These are phyloP conservation scores for Anser cygnoides DNA, from an alignment of 2,113 vertebrate genomes.

Conservation along the genomic window DNA sequence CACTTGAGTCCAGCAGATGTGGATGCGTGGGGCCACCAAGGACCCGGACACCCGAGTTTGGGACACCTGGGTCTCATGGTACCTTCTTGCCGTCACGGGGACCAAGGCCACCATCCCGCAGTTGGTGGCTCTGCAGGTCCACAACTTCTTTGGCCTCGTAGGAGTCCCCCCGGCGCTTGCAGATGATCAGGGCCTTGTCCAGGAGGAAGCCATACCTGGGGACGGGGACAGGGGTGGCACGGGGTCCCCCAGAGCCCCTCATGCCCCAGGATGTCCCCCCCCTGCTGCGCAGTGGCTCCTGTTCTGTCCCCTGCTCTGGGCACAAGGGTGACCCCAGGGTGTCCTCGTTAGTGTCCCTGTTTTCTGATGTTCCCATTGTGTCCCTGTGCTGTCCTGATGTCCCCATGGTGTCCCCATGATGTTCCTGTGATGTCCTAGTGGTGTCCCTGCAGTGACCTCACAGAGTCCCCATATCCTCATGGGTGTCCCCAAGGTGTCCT, in stretches of 20 bases:
- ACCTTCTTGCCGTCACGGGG: conserved; percentile 92
- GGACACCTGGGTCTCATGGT: not conserved
- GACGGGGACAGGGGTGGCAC: not conserved
- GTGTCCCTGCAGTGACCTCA: not conserved
- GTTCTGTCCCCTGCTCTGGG: not conserved
- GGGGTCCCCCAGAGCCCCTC: fast-evolving
- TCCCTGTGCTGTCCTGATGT: not conserved
- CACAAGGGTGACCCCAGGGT: not conserved
- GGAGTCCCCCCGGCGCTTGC: conserved; percentile 90
- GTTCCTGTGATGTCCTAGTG: not conserved
- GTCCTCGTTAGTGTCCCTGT: no score
- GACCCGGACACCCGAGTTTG: no score
- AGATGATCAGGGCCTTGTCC: conserved; percentile 92
- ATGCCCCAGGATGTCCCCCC: fast-evolving
- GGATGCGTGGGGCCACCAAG: not conserved
- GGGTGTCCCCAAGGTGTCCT: not conserved
- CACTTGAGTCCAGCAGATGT: not conserved
- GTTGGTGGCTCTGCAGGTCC: conserved; percentile 85
- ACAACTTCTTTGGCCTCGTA: conserved; percentile 90
- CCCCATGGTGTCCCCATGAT: no score
- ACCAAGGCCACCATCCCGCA: conserved; percentile 81
- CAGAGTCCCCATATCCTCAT: not conserved
- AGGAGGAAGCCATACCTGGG: conserved; percentile 92
- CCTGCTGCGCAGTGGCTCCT: fast-evolving
- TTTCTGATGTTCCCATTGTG: not conserved